phyloP scores from a whole-genome alignment of 2,888 invertebrate genomes.

The Sarcophaga variegata region DNA sequence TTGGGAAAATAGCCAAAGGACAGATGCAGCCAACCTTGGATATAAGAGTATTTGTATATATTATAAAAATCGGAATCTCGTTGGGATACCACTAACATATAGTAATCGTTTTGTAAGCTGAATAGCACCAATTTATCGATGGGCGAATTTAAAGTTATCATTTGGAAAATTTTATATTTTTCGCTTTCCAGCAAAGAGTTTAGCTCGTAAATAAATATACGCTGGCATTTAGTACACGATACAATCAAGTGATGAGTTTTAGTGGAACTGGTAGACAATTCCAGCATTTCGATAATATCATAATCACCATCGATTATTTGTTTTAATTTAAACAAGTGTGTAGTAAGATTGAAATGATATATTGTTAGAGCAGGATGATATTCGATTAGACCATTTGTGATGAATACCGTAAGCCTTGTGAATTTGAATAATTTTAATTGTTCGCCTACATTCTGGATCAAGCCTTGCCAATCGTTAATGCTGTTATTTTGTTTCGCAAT shows the following conservation, averaged over 20 bases:
- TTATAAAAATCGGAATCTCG: conserved; percentile 74
- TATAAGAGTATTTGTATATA: conserved; percentile 75
- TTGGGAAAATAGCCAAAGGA: conserved; percentile 76
- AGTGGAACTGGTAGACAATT: conserved; percentile 55
- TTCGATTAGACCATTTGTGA: conserved; percentile 71
- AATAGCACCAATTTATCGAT: conserved; percentile 76
- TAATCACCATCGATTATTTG: conserved; percentile 78
- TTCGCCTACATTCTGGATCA: conserved; percentile 74
- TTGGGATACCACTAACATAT: conserved; percentile 74
- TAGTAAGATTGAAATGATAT: conserved; percentile 70
- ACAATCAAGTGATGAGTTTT: conserved; percentile 73
- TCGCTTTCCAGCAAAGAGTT: accelerated
- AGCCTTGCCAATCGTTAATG: conserved; percentile 76
- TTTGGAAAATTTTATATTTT: conserved; percentile 74
- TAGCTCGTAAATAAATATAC: conserved; percentile 73
- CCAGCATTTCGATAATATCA: conserved; percentile 75
- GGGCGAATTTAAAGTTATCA: conserved; percentile 73
- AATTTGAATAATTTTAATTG: conserved; percentile 72
- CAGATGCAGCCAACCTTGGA: conserved; percentile 77
- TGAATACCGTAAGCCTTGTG: conserved; percentile 52
- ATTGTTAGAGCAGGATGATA: conserved; percentile 75
- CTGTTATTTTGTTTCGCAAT: conserved; percentile 69
- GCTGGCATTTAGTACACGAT: conserved; percentile 76
- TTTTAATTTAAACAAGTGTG: conserved; percentile 72
- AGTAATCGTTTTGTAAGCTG: conserved; percentile 70